Evolutionary conservation across 2,113 vertebrate genomes (phyloP), one percentile per base, ranked within the genome.

Genomic region (Peromyscus maniculatus): DNA sequence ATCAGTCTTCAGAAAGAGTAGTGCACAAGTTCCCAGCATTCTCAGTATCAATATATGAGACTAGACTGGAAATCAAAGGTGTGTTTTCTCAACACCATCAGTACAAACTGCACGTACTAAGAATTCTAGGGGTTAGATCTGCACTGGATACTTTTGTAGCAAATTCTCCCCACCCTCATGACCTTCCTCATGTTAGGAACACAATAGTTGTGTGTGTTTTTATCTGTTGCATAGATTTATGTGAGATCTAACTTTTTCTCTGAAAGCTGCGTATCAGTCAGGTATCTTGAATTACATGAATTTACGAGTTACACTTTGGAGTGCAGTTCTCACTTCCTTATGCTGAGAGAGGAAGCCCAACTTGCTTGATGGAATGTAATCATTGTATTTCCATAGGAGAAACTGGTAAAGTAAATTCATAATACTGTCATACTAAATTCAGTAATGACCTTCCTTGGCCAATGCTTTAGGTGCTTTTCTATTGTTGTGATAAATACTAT

Each of bases 351-450:
- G 3, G 3, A 90, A 71, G 21, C 43, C 33, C 24, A 71, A 77
- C 71, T 77, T 80, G 1, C 43, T 92, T 71, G 24, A 87, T 36
- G 22, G 36, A 39, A 21, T 19, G 59, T 79, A 7, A 3, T 84
- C 86, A 39, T 84, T 69, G 15, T 64, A 5, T 55, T 95, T 84
- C 24, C 72, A 62, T 72, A 52, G 39, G 26, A 94, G 13, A 13
- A 75, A 91, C 33, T 64, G 36, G 55, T 59, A 7, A 31, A 93
- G 31, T 91, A 87, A 95, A 64, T 89, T 86, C 52, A 84, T 77
- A 87, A 84, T 71, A 16, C n/a, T 79, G 82, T 90, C 93, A 4
- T 79, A 57, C 79, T n/a, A 69, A 94, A 95, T 79, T 89, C 55
- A 88, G 13, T 36, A 86, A 31, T 36, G 89, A 75, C 1, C 10